phyloP scores from a whole-genome alignment of 2,888 invertebrate species.

The Orchestes rusci region DNA sequence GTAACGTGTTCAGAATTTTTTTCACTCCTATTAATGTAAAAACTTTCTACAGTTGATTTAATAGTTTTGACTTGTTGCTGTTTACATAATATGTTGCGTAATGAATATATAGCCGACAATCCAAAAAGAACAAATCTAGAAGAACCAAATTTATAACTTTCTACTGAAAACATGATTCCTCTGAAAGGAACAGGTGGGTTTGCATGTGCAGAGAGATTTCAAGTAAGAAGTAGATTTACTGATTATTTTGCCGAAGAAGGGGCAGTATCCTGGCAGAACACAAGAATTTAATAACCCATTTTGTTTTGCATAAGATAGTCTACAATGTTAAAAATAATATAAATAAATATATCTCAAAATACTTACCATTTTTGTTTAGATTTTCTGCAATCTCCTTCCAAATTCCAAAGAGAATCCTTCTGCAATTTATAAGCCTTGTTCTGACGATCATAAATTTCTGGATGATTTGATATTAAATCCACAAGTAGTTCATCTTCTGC shows the following conservation, averaged over 20 bases:
- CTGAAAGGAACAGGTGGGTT: slow-evolving; percentile 7
- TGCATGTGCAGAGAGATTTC: slow-evolving; percentile 7
- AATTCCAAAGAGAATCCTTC: background rate
- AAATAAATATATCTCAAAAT: background rate
- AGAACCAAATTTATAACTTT: background rate
- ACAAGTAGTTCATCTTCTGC: background rate
- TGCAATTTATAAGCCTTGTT: background rate
- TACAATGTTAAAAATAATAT: too few species aligned
- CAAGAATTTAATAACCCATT: background rate
- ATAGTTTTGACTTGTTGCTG: background rate
- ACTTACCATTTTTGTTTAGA: background rate
- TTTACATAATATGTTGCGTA: background rate
- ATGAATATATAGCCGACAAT: background rate
- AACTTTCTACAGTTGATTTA: background rate
- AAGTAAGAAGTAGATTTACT: slow-evolving; percentile 6
- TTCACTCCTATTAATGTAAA: background rate
- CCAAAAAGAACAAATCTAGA: background rate
- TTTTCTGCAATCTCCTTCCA: background rate
- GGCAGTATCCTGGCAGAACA: slow-evolving; percentile 6
- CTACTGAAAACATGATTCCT: slow-evolving; percentile 5
- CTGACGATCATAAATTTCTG: slow-evolving; percentile 1
- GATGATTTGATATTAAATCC: background rate
- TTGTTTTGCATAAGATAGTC: background rate
- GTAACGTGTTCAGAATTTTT: background rate
- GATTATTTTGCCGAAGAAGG: slow-evolving; percentile 6